phyloP scores from a whole-genome alignment of 2,113 vertebrate species.

The Helogale parvula region DNA sequence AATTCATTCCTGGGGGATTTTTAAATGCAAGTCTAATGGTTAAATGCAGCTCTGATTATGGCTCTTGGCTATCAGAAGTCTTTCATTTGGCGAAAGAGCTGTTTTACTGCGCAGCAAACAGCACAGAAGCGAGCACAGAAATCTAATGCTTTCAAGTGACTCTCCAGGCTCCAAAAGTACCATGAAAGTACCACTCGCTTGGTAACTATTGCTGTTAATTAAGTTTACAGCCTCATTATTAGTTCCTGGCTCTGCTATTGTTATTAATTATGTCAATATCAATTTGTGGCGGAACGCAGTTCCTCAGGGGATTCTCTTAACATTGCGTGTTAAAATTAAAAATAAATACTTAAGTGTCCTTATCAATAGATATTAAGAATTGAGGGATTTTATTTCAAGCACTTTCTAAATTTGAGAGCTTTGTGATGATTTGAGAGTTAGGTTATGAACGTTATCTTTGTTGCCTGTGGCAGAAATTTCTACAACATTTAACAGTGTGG shows the following conservation, averaged over 20 bases:
- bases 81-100: neutral
- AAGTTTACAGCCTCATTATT: constrained; percentile 55
- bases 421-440: neutral
- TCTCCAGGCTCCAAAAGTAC: constrained; percentile 49
- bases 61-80: constrained; percentile 3
- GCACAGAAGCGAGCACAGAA: neutral
- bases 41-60: neutral
- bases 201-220: constrained; percentile 65
- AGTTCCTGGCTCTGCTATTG: constrained; percentile 53
- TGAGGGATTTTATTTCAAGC: neutral
- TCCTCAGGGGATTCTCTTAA: constrained; percentile 10
- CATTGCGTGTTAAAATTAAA: constrained; percentile 58
- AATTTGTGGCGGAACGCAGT: constrained; percentile 54
- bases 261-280: constrained; percentile 69
- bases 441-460: constrained; percentile 64
- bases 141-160: neutral
- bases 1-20: neutral
- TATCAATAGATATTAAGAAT: constrained; percentile 43
- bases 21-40: neutral
- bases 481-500: constrained; percentile 40
- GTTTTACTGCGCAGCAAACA: neutral
- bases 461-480: constrained; percentile 70
- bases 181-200: constrained; percentile 48
- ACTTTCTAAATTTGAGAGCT: neutral
- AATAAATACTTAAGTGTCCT: constrained; percentile 60